Conservation (phyloP, 2,888 invertebrate genomes). For the Noctua janthina region DNA sequence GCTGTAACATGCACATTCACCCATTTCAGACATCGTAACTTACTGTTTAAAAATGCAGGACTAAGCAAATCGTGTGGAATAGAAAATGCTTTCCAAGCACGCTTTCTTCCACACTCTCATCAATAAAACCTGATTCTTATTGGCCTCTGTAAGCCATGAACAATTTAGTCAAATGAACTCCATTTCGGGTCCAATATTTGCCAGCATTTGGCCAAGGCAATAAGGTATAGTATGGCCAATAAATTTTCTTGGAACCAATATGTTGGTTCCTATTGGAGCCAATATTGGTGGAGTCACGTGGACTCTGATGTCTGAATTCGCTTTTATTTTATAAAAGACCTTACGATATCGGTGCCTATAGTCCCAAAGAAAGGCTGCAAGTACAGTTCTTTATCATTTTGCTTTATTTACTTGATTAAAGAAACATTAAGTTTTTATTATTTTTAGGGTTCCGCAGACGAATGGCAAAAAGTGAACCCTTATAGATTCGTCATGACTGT, state of each 20-base stretch:
- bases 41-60: slow-evolving; percentile 46
- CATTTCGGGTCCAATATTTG: slow-evolving; percentile 43
- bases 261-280: slow-evolving; percentile 46
- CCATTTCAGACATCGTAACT: slow-evolving; percentile 20
- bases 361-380: background rate
- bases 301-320: slow-evolving; percentile 46
- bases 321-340: slow-evolving; percentile 34
- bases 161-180: slow-evolving; percentile 50
- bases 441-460: too few species aligned
- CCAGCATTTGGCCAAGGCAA: slow-evolving; percentile 38
- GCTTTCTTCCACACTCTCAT: slow-evolving; percentile 22
- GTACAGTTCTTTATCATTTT: background rate
- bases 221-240: slow-evolving; percentile 46
- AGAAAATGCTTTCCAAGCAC: slow-evolving; percentile 51
- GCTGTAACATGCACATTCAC: slow-evolving; percentile 19
- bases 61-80: slow-evolving; percentile 21
- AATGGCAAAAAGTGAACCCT: too few species aligned
- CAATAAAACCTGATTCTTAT: slow-evolving; percentile 55
- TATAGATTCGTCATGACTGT: too few species aligned
- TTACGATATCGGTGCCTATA: background rate
- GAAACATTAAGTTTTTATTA: too few species aligned
- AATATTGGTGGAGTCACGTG: slow-evolving; percentile 53
- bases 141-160: slow-evolving; percentile 36
- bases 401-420: too few species aligned
- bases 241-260: slow-evolving; percentile 52